A percentile compares a stretch with the other conserved stretches of the same genome.
Evolutionary conservation across 2,888 invertebrate species (phyloP).

Genomic region (Neoitamus cyanurus): DNA sequence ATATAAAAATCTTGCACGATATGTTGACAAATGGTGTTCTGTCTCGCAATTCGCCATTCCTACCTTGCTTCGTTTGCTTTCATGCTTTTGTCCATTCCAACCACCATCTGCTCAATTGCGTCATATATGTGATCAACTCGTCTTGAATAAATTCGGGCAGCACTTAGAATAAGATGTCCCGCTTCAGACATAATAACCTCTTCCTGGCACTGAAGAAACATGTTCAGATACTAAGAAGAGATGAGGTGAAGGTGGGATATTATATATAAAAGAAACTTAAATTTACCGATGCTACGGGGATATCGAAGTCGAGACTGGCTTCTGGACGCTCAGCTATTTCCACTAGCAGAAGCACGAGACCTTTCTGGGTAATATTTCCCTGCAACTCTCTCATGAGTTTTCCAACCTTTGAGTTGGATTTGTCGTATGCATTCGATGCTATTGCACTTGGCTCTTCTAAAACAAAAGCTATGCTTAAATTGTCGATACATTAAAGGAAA

Average conservation of each 20-base stretch:
- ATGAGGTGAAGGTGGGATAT: not conserved
- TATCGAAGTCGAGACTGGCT: constrained; percentile 59
- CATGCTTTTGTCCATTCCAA: constrained; percentile 9
- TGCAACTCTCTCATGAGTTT: constrained; percentile 59
- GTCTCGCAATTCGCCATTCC: too few relatives aligned
- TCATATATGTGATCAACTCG: constrained; percentile 61
- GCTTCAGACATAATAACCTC: constrained; percentile 55
- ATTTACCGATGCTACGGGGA: constrained; percentile 60
- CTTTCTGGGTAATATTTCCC: constrained; percentile 55
- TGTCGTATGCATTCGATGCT: not conserved
- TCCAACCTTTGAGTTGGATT: constrained; percentile 58
- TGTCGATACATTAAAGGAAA: not conserved
- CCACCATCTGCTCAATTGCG: constrained; percentile 56
- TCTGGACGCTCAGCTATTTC: constrained; percentile 61
- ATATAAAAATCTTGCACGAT: not conserved
- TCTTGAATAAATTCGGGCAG: constrained; percentile 61
- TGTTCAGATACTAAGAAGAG: constrained; percentile 57
- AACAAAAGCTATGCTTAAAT: not conserved
- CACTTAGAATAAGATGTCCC: constrained; percentile 58
- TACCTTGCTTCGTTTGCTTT: not conserved
- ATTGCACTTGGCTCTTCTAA: not conserved
- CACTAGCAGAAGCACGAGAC: constrained; percentile 59
- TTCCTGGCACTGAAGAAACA: constrained; percentile 55
- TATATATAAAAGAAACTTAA: not conserved
- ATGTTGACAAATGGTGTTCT: not conserved